Evolutionary conservation across 2,797 vertebrate genomes (phyloP).

Genomic region (Sebastes matsubarae): DNA sequence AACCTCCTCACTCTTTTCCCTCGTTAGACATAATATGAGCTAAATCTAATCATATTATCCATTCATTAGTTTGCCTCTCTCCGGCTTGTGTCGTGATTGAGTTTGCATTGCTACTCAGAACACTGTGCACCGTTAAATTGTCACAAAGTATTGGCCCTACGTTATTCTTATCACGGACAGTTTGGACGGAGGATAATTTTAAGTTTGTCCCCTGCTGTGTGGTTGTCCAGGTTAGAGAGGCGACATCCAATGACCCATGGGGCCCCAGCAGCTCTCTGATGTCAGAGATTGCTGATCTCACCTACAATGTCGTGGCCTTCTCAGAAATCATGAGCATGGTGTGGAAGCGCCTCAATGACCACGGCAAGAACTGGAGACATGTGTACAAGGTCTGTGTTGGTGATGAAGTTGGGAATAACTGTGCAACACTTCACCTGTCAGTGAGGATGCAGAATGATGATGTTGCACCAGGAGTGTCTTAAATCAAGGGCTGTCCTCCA

Average conservation of each 20-base stretch:
- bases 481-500: background rate
- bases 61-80: slow-evolving; percentile 28
- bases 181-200: background rate
- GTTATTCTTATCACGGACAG: background rate
- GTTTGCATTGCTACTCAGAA: slow-evolving; percentile 21
- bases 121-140: background rate
- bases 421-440: background rate
- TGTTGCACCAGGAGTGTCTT: background rate
- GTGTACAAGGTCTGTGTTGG: slow-evolving; percentile 89
- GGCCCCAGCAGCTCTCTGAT: slow-evolving; percentile 95
- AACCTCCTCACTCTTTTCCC: background rate
- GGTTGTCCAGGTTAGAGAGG: slow-evolving; percentile 85
- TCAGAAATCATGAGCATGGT: slow-evolving; percentile 98
- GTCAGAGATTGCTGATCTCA: slow-evolving; percentile 95
- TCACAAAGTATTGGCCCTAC: slow-evolving; percentile 2
- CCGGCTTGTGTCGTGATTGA: slow-evolving; percentile 10
- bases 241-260: slow-evolving; percentile 95
- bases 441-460: background rate
- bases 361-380: slow-evolving; percentile 96
- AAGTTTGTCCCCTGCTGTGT: slow-evolving; percentile 5
- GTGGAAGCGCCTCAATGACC: slow-evolving; percentile 95
- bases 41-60: slow-evolving; percentile 20
- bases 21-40: slow-evolving; percentile 7
- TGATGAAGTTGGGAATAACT: background rate
- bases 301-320: slow-evolving; percentile 95